Conservation (phyloP, 2,113 vertebrate species). For the Chaetorhynchus papuensis region DNA sequence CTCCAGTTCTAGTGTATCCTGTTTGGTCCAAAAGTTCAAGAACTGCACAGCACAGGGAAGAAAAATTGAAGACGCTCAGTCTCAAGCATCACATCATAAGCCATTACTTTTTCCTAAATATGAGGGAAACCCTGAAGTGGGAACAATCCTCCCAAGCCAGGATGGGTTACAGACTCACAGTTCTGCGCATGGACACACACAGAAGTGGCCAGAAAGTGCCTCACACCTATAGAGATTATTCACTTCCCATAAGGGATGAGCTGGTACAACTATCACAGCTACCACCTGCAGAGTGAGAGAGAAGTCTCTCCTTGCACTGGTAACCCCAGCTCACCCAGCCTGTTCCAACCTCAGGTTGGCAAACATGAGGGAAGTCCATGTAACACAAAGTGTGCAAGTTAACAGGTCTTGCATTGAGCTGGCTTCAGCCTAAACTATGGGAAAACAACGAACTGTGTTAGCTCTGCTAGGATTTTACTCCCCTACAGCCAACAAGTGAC, state of each 20-base stretch:
- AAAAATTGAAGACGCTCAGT: neutral
- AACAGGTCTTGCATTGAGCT: neutral
- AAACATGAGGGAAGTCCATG: neutral
- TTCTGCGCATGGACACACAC: neutral
- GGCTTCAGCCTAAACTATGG: neutral
- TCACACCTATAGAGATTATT: neutral
- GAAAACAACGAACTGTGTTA: neutral
- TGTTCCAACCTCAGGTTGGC: neutral
- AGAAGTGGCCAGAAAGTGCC: neutral
- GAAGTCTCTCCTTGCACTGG: neutral
- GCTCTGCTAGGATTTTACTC: neutral
- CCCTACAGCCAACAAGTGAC: neutral
- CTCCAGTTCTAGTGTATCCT: conserved; percentile 90
- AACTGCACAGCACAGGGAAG: conserved; percentile 77
- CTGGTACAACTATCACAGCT: neutral
- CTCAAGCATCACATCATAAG: neutral
- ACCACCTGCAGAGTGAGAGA: neutral
- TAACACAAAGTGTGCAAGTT: neutral
- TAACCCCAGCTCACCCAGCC: neutral
- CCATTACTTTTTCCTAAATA: neutral
- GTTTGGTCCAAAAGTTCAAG: conserved; percentile 95
- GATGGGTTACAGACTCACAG: neutral
- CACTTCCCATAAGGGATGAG: neutral
- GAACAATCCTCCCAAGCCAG: neutral
- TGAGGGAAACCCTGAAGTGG: neutral